A percentile compares a stretch with the other conserved stretches of the same genome.
Evolutionary conservation across 2,888 invertebrate genomes (phyloP).

Genomic region (Bhutanitis thaidina): DNA sequence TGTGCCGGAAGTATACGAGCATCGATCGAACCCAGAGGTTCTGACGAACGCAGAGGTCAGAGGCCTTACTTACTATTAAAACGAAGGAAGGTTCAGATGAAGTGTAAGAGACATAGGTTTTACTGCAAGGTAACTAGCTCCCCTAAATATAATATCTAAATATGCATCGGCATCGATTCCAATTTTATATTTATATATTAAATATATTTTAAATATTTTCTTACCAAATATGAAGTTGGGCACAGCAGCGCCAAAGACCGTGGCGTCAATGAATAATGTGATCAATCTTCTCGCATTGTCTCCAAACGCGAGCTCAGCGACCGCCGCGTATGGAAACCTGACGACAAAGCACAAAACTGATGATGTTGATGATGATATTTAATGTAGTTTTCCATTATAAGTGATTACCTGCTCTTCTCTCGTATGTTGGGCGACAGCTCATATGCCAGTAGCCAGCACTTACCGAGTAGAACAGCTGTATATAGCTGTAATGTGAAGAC

Average conservation of each 20-base stretch:
- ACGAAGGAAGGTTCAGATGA: too few relatives aligned
- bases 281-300: constrained; percentile 80
- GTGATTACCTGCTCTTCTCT: constrained; percentile 69
- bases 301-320: constrained; percentile 90
- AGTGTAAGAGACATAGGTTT: too few relatives aligned
- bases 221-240: constrained; percentile 89
- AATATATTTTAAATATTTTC: neutral
- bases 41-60: too few relatives aligned
- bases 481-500: constrained; percentile 88
- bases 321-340: constrained; percentile 91
- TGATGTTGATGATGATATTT: too few relatives aligned
- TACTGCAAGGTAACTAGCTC: too few relatives aligned
- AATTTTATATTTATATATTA: too few relatives aligned
- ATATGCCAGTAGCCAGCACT: constrained; percentile 90
- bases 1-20: too few relatives aligned
- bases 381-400: too few relatives aligned
- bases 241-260: constrained; percentile 88
- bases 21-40: too few relatives aligned
- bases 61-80: too few relatives aligned
- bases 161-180: too few relatives aligned
- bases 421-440: constrained; percentile 83
- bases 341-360: constrained; percentile 4
- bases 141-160: too few relatives aligned
- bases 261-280: constrained; percentile 85
- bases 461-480: constrained; percentile 88